Base-by-base conservation (phyloP, 2,797 vertebrate species). In the Cyprinodon diabolis region DNA sequence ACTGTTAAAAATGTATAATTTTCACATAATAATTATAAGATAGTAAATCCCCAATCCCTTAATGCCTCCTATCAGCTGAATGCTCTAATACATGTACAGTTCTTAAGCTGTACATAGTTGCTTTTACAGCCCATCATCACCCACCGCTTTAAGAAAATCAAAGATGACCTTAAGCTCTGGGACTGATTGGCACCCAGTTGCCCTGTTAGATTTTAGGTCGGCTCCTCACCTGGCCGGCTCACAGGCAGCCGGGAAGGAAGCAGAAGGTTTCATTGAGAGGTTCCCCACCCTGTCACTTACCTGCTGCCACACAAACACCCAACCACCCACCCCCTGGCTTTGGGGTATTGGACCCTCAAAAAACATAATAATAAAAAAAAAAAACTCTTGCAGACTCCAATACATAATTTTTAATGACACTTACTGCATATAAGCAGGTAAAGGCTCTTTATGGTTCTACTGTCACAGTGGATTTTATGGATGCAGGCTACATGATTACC, bases 121-220 rank as follows among this genome's bases (percentile, higher is more conserved):
- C 47, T 55, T 23, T 19, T 58, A 13, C 58, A 74, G 76, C 74
- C 65, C 23, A 66, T 74, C 72, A 8, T 3, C 74, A 4, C 13
- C 40, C 75, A 4, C 73, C 76, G 76, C 52, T 63, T 74, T 69
- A 77, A 84, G 69, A 56, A 13, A 78, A 45, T 82, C 77, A 70
- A 63, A 74, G 54, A 43, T 49, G 86, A 88, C 90, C 90, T 67
- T 63, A 47, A 60, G 85, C 78, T 75, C 12, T 67, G n/a, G 66
- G 19, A 69, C 72, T 91, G 92, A 89, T 76, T 90, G 91, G 80
- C 92, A 87, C 54, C 62, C 58, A 23, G 84, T 74, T 82, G 87
- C 75, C 87, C 91, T 74, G 80, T 68, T 84, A 77, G 67, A 65
- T 65, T 74, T 81, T 83, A 48, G 85, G 74, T 75, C 80, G 79